Percentiles rank a stretch among this genome's conserved stretches.
phyloP scores from a whole-genome alignment of 2,888 invertebrate species.

The Nineta flava region DNA sequence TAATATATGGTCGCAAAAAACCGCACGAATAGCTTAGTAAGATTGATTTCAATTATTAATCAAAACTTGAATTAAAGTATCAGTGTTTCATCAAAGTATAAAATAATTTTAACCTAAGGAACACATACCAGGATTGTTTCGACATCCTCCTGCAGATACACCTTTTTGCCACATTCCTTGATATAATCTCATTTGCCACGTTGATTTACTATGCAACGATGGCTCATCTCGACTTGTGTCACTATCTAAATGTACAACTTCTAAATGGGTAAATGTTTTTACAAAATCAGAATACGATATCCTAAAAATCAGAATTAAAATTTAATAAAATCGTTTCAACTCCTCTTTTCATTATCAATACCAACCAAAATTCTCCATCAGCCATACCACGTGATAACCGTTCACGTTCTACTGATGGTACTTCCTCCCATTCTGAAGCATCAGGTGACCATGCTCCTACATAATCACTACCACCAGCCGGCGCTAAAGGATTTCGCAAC shows the following conservation, averaged over 20 bases:
- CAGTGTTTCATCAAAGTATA: neutral
- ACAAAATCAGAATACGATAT: conserved; percentile 72
- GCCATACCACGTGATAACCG: conserved; percentile 47
- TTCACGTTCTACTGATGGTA: conserved; percentile 56
- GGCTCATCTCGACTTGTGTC: conserved; percentile 78
- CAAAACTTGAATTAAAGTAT: too few relatives aligned
- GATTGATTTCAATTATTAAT: too few relatives aligned
- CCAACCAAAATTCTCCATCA: conserved; percentile 58
- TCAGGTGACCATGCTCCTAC: conserved; percentile 53
- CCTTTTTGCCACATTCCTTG: conserved; percentile 78
- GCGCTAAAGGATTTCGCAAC: conserved; percentile 47
- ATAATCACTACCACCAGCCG: conserved; percentile 44
- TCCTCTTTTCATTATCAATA: neutral
- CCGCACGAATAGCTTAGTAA: too few relatives aligned
- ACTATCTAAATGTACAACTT: conserved; percentile 71
- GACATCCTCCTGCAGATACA: conserved; percentile 77
- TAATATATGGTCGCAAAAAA: too few relatives aligned
- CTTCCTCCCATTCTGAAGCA: conserved; percentile 60
- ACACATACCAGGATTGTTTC: conserved; percentile 57
- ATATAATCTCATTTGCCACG: conserved; percentile 78
- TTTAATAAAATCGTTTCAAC: neutral
- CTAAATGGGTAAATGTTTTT: conserved; percentile 64
- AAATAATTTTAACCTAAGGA: neutral
- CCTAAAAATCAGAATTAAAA: conserved; percentile 29
- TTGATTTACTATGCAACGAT: conserved; percentile 56